Conservation (phyloP, 2,797 vertebrate species). For the Paguma larvata region DNA sequence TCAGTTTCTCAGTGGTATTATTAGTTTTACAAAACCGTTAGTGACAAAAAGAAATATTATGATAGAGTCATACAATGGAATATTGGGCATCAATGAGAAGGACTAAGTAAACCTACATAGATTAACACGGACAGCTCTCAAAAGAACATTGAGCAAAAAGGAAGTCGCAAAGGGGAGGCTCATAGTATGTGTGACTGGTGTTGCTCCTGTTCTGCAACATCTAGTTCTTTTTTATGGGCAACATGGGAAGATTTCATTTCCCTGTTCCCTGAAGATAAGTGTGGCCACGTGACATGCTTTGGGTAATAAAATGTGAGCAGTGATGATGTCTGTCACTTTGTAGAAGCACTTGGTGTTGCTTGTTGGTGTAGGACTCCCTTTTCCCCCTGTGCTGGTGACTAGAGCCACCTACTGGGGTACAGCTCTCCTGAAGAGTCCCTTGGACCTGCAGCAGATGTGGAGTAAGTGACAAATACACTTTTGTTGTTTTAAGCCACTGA, state of each 20-base stretch:
- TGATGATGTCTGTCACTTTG: background rate
- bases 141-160: background rate
- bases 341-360: background rate
- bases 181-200: background rate
- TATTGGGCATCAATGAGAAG: background rate
- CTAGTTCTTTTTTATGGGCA: background rate
- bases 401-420: background rate
- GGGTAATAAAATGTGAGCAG: slow-evolving; percentile 20
- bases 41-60: slow-evolving; percentile 3
- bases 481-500: background rate
- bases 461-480: slow-evolving; percentile 10
- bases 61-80: background rate
- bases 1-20: background rate
- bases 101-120: background rate
- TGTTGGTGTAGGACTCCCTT: background rate
- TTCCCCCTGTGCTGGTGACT: background rate
- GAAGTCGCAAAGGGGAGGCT: background rate
- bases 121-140: background rate
- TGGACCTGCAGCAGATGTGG: background rate
- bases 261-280: background rate
- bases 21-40: slow-evolving; percentile 31
- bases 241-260: background rate
- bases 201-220: background rate
- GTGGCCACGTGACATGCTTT: background rate
- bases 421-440: background rate